Evolutionary conservation across 2,113 vertebrate genomes (phyloP).

Genomic region (Odocoileus virginianus): DNA sequence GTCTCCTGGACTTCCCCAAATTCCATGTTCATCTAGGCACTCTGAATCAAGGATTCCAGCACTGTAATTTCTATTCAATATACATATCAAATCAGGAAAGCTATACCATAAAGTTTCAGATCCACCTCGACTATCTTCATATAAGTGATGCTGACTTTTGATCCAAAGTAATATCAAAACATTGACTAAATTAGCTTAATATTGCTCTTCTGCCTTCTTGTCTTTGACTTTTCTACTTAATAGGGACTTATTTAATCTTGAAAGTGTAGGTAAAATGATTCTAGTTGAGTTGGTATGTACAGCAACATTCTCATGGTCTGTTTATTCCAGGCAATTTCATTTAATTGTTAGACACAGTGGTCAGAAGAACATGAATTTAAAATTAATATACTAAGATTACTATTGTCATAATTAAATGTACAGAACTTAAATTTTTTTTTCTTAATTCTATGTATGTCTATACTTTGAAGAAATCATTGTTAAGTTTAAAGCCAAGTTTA

Average conservation of each 20-base stretch:
- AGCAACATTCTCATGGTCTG: not conserved
- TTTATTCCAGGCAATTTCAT: not conserved
- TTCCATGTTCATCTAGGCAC: not conserved
- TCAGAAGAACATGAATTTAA: not conserved
- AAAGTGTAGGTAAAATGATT: not conserved
- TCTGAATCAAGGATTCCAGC: not conserved
- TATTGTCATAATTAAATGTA: not conserved
- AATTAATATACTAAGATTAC: slow-evolving; percentile 33
- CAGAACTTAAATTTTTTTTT: not conserved
- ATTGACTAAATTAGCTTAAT: slow-evolving; percentile 25
- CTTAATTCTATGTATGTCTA: not conserved
- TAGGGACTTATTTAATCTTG: not conserved
- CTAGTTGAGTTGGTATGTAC: not conserved
- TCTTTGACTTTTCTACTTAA: slow-evolving; percentile 28
- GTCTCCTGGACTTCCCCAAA: not conserved
- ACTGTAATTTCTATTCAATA: not conserved
- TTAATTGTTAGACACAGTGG: not conserved
- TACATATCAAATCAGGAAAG: not conserved
- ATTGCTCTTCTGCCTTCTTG: slow-evolving; percentile 4
- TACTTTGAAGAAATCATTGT: not conserved
- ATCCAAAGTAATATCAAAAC: not conserved
- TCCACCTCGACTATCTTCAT: not conserved
- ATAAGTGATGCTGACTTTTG: not conserved
- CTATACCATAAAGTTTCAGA: not conserved
- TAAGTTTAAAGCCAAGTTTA: slow-evolving; percentile 49